phyloP scores from a whole-genome alignment of 2,797 vertebrate genomes.

The Oophaga sylvatica region DNA sequence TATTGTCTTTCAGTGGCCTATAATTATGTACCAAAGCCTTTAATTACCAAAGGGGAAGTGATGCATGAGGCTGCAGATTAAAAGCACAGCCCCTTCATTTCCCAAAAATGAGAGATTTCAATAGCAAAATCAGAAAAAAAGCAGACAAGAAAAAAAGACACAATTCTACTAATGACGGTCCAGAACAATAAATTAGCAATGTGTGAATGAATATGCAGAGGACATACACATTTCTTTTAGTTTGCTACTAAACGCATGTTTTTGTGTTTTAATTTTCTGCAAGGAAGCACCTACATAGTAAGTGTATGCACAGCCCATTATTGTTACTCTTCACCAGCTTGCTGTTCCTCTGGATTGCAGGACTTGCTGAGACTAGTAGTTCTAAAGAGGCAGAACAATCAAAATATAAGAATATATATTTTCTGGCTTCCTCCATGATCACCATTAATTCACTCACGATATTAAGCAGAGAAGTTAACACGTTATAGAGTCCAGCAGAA shows the following conservation, averaged over 20 bases:
- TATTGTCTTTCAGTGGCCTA: constrained; percentile 10
- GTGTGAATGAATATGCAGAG: neutral
- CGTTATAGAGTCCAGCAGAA: too few relatives aligned
- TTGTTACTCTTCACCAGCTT: neutral
- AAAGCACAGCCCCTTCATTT: constrained; percentile 4
- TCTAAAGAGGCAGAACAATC: neutral
- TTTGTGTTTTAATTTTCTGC: neutral
- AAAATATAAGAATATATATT: neutral
- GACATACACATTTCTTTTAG: neutral
- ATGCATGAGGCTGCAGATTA: constrained; percentile 23
- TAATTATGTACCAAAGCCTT: constrained; percentile 43
- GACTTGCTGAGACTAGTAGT: neutral
- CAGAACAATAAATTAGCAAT: neutral
- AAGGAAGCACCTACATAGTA: too few relatives aligned
- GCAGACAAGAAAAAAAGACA: neutral
- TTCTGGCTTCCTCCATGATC: neutral
- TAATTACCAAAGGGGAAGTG: constrained; percentile 35
- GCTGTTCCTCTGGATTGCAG: neutral
- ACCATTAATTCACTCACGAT: neutral
- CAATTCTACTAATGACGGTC: neutral
- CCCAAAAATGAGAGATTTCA: neutral
- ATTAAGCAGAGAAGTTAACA: neutral
- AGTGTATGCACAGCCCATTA: too few relatives aligned
- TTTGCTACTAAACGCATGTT: too few relatives aligned
- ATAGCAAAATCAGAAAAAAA: neutral